Evolutionary conservation across 2,888 invertebrate species (phyloP).

Genomic region (Tillus elongatus): DNA sequence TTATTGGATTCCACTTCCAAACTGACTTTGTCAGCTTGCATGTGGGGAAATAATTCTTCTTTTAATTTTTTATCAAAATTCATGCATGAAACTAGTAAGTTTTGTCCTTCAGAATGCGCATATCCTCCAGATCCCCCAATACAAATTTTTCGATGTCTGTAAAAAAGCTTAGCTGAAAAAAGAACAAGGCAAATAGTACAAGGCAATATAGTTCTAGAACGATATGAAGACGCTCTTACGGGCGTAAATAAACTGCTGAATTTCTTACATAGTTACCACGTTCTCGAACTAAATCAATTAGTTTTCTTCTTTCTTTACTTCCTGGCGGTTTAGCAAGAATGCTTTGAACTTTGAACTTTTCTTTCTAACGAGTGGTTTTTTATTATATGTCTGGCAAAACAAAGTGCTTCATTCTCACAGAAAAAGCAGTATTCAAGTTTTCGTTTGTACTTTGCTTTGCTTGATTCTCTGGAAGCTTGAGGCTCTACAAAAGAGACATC

Average conservation of each 20-base stretch:
- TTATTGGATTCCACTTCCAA: constrained; percentile 8
- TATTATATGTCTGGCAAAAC: constrained; percentile 8
- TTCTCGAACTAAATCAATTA: constrained; percentile 9
- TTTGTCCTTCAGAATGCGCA: constrained; percentile 6
- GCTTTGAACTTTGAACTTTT: neutral
- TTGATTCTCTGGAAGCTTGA: too few relatives aligned
- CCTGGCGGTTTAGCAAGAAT: constrained; percentile 5
- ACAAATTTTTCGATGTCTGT: constrained; percentile 3
- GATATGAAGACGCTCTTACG: neutral
- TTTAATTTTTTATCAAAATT: constrained; percentile 7
- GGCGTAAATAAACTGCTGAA: neutral
- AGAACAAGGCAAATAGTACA: constrained; percentile 11
- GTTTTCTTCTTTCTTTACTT: constrained; percentile 9
- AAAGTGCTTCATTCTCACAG: constrained; percentile 7
- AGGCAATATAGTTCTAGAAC: constrained; percentile 6
- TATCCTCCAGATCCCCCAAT: neutral
- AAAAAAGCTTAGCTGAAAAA: constrained; percentile 2
- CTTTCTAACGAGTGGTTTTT: constrained; percentile 7
- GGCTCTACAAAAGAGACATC: too few relatives aligned
- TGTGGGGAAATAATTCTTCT: constrained; percentile 12
- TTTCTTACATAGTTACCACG: constrained; percentile 10
- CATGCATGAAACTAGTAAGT: constrained; percentile 2
- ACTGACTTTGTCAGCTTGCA: constrained; percentile 10
- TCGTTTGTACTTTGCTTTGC: constrained; percentile 7
- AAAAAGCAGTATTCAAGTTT: constrained; percentile 9